These are phyloP conservation scores for Acridotheres tristis DNA, from an alignment of 2,797 vertebrate species.

Conservation along the genomic window DNA sequence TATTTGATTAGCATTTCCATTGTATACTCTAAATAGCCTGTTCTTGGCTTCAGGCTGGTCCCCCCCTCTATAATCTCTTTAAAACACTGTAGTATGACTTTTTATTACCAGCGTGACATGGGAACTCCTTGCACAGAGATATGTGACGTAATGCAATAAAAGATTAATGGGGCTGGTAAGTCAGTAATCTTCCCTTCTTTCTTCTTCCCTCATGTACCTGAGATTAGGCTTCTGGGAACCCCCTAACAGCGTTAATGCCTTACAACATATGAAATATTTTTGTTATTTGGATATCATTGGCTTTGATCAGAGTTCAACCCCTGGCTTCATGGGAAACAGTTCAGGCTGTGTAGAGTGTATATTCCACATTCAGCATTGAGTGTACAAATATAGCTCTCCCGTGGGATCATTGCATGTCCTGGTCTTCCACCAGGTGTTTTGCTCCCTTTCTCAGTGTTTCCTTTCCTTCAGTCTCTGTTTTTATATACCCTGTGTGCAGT, in stretches of 20 bases:
- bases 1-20: slow-evolving; percentile 68
- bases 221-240: not conserved
- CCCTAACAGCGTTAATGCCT: not conserved
- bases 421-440: not conserved
- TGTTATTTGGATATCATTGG: not conserved
- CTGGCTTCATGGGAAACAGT: not conserved
- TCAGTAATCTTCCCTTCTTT: not conserved
- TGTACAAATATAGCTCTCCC: not conserved
- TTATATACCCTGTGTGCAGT: not conserved
- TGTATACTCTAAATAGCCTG: slow-evolving; percentile 54
- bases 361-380: not conserved
- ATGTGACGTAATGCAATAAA: not conserved
- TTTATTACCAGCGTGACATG: slow-evolving; percentile 8
- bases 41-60: slow-evolving; percentile 35
- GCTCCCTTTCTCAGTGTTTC: not conserved
- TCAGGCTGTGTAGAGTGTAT: not conserved
- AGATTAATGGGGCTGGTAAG: not conserved
- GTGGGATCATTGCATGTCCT: not conserved
- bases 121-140: slow-evolving; percentile 12
- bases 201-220: not conserved
- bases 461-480: not conserved
- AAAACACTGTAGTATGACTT: slow-evolving; percentile 33
- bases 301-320: not conserved
- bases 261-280: not conserved
- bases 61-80: not conserved